Conservation (phyloP, 2,113 vertebrate genomes). For the Cephalopholis sonnerati region DNA sequence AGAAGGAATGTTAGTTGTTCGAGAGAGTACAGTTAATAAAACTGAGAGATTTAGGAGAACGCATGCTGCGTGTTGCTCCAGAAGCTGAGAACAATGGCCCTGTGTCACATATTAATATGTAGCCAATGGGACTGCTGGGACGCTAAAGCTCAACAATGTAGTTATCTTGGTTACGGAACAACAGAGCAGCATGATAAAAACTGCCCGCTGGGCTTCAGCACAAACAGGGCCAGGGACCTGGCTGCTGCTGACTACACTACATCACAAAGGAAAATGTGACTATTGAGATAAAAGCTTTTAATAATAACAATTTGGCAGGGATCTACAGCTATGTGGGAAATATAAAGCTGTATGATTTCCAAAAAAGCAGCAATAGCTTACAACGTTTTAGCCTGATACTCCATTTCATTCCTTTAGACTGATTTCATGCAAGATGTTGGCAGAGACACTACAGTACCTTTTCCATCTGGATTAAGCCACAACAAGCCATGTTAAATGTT, state of each 20-base stretch:
- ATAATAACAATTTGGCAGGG: no score
- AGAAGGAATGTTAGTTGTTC: not conserved
- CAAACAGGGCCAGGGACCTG: not conserved
- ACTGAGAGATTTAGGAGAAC: constrained; percentile 4
- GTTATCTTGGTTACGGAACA: constrained; percentile 19
- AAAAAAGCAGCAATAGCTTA: not conserved
- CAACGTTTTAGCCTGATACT: not conserved
- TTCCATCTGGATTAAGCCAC: not conserved
- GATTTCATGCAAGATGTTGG: not conserved
- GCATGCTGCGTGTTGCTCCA: not conserved
- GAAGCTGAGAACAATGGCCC: constrained; percentile 27
- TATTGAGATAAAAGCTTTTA: no score
- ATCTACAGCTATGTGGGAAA: no score
- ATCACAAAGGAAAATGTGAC: no score
- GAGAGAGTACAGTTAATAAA: constrained; percentile 11
- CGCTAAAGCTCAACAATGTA: constrained; percentile 1
- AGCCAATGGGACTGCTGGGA: constrained; percentile 24
- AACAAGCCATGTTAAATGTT: not conserved
- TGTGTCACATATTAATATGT: constrained; percentile 13
- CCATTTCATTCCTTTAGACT: not conserved
- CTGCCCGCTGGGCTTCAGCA: constrained; percentile 1
- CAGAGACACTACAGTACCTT: not conserved
- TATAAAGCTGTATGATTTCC: no score
- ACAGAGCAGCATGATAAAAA: constrained; percentile 9
- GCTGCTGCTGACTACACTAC: no score